phyloP scores from a whole-genome alignment of 1,140 invertebrate species.

The Chionoecetes opilio region DNA sequence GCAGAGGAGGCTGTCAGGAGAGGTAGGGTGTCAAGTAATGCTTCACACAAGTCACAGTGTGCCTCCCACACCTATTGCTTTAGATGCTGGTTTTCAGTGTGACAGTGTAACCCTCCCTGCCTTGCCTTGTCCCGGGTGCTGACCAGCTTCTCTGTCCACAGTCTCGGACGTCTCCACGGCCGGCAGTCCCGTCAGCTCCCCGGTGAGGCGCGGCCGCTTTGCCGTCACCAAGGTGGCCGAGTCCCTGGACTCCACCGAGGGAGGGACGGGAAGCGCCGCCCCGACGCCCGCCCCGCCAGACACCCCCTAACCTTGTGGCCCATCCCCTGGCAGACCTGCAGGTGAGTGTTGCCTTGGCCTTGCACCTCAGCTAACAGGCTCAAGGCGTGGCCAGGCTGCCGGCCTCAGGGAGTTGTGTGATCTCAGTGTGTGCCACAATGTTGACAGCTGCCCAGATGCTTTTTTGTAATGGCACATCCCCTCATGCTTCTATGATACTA shows the following conservation, averaged over 20 bases:
- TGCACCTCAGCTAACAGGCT: neutral
- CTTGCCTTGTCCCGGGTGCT: neutral
- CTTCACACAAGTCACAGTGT: neutral
- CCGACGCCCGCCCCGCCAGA: conserved; percentile 37
- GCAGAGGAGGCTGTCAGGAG: conserved; percentile 71
- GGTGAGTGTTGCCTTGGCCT: neutral
- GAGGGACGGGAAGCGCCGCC: conserved; percentile 35
- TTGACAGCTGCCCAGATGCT: too few species aligned
- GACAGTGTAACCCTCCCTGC: neutral
- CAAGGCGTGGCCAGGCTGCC: too few species aligned
- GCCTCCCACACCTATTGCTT: too few species aligned
- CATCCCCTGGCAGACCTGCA: neutral
- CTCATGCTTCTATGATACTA: too few species aligned
- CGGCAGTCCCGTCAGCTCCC: conserved; percentile 76
- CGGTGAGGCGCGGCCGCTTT: conserved; percentile 72
- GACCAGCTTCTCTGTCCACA: neutral
- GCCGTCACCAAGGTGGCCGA: conserved; percentile 72
- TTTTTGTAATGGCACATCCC: too few species aligned
- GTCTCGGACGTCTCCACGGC: conserved; percentile 63
- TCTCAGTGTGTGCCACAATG: too few species aligned
- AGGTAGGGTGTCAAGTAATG: conserved; percentile 35
- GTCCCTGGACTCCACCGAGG: conserved; percentile 53
- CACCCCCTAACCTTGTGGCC: neutral
- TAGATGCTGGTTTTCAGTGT: too few species aligned
- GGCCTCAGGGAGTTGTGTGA: too few species aligned